phyloP scores from a whole-genome alignment of 1,140 invertebrate genomes.

The Paraescarpia echinospica region DNA sequence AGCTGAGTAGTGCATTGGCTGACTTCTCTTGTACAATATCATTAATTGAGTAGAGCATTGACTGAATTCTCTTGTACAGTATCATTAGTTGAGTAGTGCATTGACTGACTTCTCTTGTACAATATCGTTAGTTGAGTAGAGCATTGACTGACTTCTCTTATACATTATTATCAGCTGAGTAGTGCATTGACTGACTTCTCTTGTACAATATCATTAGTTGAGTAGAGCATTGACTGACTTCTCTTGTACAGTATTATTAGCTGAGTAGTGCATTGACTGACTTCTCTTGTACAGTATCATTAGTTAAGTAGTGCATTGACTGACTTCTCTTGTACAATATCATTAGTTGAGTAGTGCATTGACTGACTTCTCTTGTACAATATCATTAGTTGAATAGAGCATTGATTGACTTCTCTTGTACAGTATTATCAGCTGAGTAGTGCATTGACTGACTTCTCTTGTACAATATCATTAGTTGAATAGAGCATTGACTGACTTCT shows the following conservation, averaged over 20 bases:
- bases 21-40: constrained; percentile 44
- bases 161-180: neutral
- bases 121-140: neutral
- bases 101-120: constrained; percentile 45
- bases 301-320: neutral
- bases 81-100: neutral
- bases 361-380: constrained; percentile 45
- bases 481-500: constrained; percentile 39
- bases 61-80: constrained; percentile 45
- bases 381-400: neutral
- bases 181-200: constrained; percentile 40
- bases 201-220: constrained; percentile 30
- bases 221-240: constrained; percentile 36
- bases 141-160: constrained; percentile 45
- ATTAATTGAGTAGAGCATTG: neutral
- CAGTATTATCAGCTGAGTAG: neutral
- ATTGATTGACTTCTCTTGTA: constrained; percentile 45
- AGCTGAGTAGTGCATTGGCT: constrained; percentile 13
- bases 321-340: constrained; percentile 44
- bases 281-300: constrained; percentile 40
- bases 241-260: constrained; percentile 35
- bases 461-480: neutral
- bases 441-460: constrained; percentile 45
- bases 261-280: constrained; percentile 29
- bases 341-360: neutral